Evolutionary conservation across 2,888 invertebrate species (phyloP), one percentile per base, ranked within the genome.

Genomic region (Diogma glabrata): DNA sequence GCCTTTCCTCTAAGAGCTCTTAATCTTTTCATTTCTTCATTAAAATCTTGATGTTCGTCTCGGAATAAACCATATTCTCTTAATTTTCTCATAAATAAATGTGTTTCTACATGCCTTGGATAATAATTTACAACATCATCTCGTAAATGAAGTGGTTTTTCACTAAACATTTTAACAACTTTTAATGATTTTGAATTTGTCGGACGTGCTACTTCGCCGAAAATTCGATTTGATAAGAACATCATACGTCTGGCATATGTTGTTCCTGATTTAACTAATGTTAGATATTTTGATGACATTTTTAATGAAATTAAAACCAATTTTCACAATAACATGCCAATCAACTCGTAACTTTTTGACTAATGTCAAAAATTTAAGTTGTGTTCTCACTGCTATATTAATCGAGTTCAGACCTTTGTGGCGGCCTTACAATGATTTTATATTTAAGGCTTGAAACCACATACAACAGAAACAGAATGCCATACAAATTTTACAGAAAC

Each of bases 31-130:
- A 88, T 89, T 71, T 92, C 92, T 48, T 92, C 90, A 58, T 81
- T 82, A 63, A 91, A 92, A 69, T 92, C 92, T 63, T 83, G 76
- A 68, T 93, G 92, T 64, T 93, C 92, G 63, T 92, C 91, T 53
- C 90, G 76, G 67, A 75, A 91, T 4, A 91, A 71, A 0, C 91
- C 91, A 60, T 89, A 88, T 53, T 78, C 72, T 14, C 91, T 69
- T 30, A 92, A 70, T 57, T 79, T 73, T 56, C 72, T 70, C 82
- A 90, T 87, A 2, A 94, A 70, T 36, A 72, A 61, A 56, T 81
- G 77, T 0, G 85, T 84, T 67, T 92, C 87, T 2, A 80, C 74
- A 63, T 90, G 87, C 16, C 89, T 75, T 0, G 94, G 94, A 65
- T 94, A 95, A 70, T 92, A 94, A 52, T 87, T 76, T 0, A 84